These are phyloP conservation scores for Drosophila kambysellisi DNA, from an alignment of 2,888 invertebrate genomes.

Conservation along the genomic window DNA sequence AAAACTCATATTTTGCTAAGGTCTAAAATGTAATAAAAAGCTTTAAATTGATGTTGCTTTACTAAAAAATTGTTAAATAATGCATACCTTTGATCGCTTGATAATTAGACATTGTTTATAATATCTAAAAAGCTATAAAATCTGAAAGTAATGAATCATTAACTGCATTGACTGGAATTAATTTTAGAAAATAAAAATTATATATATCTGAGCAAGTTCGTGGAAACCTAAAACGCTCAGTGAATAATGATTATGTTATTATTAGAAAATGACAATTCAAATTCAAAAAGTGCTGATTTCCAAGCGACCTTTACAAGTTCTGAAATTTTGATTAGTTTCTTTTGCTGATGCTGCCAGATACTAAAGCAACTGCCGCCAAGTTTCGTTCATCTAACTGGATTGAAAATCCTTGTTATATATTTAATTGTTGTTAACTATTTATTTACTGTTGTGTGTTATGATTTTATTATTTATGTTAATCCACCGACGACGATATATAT, in stretches of 20 bases:
- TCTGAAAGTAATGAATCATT: background rate
- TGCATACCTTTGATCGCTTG: background rate
- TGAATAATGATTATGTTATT: background rate
- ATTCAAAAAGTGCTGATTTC: background rate
- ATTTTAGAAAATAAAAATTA: background rate
- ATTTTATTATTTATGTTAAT: slow-evolving; percentile 44
- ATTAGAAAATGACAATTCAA: background rate
- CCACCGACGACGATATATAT: slow-evolving; percentile 37
- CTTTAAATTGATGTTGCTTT: slow-evolving; percentile 25
- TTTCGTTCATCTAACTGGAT: slow-evolving; percentile 55
- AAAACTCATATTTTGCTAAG: background rate
- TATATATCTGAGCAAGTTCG: background rate
- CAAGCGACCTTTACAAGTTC: slow-evolving; percentile 3
- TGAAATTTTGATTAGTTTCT: slow-evolving; percentile 1
- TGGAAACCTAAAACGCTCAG: background rate
- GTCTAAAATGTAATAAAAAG: slow-evolving; percentile 2
- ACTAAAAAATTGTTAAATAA: slow-evolving; percentile 29
- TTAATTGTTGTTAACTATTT: slow-evolving; percentile 20
- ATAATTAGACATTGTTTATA: background rate
- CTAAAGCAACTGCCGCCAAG: slow-evolving; percentile 31
- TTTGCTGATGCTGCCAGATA: slow-evolving; percentile 19
- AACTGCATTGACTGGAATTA: background rate
- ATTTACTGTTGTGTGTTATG: slow-evolving; percentile 40
- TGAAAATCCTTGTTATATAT: slow-evolving; percentile 19
- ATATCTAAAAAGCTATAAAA: background rate